Evolutionary conservation across 2,888 invertebrate genomes (phyloP).

Genomic region (Rhaphigaster nebulosa): DNA sequence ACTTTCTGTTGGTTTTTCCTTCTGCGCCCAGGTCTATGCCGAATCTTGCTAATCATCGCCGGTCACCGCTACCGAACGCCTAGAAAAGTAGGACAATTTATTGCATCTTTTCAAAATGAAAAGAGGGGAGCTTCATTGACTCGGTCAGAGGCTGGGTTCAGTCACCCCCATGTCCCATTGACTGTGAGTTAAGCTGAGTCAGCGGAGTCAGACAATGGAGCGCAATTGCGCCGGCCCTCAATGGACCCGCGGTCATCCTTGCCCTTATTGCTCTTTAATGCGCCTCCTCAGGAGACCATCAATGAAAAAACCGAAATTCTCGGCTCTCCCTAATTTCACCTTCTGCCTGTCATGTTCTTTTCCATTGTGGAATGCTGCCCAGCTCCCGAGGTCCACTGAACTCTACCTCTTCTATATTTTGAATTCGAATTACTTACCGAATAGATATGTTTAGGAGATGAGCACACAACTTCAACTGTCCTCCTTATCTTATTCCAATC

Average conservation of each 20-base stretch:
- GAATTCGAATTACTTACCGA: not conserved
- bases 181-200: slow-evolving; percentile 55
- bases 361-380: not conserved
- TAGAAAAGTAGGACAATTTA: slow-evolving; percentile 8
- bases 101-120: slow-evolving; percentile 52
- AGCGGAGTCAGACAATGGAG: slow-evolving; percentile 53
- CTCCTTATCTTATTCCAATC: not conserved
- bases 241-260: slow-evolving; percentile 55
- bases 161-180: slow-evolving; percentile 52
- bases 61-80: not conserved
- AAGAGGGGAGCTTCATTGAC: slow-evolving; percentile 37
- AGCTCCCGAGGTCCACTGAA: not conserved
- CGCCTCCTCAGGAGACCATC: slow-evolving; percentile 54
- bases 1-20: no score
- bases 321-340: slow-evolving; percentile 54
- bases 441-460: not conserved
- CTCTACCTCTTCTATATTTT: not conserved
- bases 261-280: slow-evolving; percentile 59
- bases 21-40: not conserved
- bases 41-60: not conserved
- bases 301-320: slow-evolving; percentile 57
- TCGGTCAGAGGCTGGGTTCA: slow-evolving; percentile 25
- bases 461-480: not conserved
- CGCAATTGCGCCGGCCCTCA: slow-evolving; percentile 50
- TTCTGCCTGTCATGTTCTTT: slow-evolving; percentile 52